These are phyloP conservation scores for Rhagoletis pomonella DNA, from an alignment of 1,140 invertebrate species.

Conservation along the genomic window DNA sequence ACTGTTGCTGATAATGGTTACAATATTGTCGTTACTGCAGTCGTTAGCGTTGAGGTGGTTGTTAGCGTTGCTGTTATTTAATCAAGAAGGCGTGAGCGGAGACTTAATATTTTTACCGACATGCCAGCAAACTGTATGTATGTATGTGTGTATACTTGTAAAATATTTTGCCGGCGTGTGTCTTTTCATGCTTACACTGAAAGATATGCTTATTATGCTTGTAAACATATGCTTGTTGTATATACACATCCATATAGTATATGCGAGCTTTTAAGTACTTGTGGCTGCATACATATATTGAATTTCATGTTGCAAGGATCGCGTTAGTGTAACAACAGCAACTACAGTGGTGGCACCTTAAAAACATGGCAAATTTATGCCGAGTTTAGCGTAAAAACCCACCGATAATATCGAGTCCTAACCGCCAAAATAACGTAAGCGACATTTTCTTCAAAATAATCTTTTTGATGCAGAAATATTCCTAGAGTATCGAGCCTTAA, in stretches of 20 bases:
- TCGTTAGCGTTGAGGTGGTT: background rate
- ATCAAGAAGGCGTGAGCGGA: constrained; percentile 27
- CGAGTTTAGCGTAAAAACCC: no score
- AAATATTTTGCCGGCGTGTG: background rate
- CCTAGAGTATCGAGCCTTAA: no score
- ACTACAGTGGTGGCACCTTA: no score
- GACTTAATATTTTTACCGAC: background rate
- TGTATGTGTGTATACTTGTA: background rate
- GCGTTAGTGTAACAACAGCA: background rate
- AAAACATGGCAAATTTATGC: no score
- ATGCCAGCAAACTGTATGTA: background rate
- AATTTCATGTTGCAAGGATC: constrained; percentile 27
- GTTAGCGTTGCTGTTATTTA: constrained; percentile 26
- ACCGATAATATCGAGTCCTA: no score
- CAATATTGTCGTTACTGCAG: background rate
- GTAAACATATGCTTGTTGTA: background rate
- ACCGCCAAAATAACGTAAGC: no score
- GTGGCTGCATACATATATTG: background rate
- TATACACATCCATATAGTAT: background rate
- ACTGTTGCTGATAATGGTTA: background rate
- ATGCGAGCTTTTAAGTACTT: background rate
- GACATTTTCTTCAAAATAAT: no score
- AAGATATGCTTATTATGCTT: background rate
- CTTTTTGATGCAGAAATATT: no score
- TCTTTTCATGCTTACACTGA: background rate